Conservation (phyloP, 35 echinoderm and acorn worm genomes). For the Anneissia japonica region DNA sequence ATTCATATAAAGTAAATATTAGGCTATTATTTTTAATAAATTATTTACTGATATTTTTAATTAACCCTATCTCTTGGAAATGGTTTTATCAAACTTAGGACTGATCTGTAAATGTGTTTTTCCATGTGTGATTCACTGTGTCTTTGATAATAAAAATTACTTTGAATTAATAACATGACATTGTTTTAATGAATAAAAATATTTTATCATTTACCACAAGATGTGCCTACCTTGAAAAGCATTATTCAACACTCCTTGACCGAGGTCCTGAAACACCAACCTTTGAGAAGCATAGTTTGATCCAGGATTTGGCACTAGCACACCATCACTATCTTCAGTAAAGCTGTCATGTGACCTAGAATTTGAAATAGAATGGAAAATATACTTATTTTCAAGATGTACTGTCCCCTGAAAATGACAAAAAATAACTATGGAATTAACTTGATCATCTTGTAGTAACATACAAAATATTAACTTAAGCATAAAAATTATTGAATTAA, state of each 20-base stretch:
- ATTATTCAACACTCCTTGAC: slow-evolving; percentile 94
- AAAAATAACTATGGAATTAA: background rate
- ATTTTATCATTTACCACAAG: background rate
- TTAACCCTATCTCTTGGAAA: too few species aligned
- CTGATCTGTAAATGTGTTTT: too few species aligned
- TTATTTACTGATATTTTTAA: background rate
- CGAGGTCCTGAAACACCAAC: slow-evolving; percentile 88
- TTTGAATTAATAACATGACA: too few species aligned
- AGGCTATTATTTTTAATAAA: background rate
- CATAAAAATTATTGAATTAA: too few species aligned
- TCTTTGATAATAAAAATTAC: too few species aligned
- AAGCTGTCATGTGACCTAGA: slow-evolving; percentile 90
- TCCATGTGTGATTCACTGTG: too few species aligned
- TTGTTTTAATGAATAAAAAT: background rate
- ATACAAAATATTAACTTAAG: too few species aligned
- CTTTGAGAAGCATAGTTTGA: slow-evolving; percentile 93
- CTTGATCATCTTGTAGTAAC: too few species aligned
- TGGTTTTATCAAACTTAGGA: too few species aligned
- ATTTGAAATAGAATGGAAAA: background rate
- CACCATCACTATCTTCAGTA: slow-evolving; percentile 48
- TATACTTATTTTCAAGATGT: background rate
- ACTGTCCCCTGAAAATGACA: too few species aligned
- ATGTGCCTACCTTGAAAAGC: slow-evolving; percentile 75
- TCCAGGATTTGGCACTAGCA: slow-evolving; percentile 43
- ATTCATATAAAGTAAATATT: background rate